These are phyloP conservation scores for Eulemur albifrons DNA, from an alignment of 2,797 vertebrate species.

Conservation along the genomic window DNA sequence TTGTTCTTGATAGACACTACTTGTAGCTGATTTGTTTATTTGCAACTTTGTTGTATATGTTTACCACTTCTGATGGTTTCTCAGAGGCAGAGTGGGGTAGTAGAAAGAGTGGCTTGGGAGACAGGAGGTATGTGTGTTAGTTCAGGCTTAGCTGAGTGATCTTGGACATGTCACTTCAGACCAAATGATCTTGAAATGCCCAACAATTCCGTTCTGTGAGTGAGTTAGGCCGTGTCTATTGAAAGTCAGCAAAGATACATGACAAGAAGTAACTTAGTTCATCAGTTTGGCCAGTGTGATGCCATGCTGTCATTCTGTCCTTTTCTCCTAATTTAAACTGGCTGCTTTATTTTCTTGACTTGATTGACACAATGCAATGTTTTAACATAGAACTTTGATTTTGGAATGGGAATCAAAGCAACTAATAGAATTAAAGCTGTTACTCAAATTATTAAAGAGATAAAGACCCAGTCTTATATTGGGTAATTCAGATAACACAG, in stretches of 20 bases:
- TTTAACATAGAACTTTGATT: background rate
- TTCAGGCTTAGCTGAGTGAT: background rate
- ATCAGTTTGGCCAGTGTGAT: background rate
- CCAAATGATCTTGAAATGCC: background rate
- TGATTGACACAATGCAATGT: background rate
- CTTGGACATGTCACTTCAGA: background rate
- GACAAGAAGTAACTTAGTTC: background rate
- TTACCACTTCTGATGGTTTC: background rate
- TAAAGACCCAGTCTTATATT: background rate
- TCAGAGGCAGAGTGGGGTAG: background rate
- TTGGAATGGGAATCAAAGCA: background rate
- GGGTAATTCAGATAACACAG: background rate
- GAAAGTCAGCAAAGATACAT: background rate
- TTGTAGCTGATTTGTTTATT: constrained; percentile 28
- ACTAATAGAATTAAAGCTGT: constrained; percentile 14
- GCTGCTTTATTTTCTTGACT: constrained; percentile 30
- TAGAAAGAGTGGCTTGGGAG: background rate
- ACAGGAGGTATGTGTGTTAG: background rate
- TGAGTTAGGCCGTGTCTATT: background rate
- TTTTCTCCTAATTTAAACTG: background rate
- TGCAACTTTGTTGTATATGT: background rate
- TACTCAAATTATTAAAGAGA: background rate
- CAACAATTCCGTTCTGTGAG: background rate
- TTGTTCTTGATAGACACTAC: background rate
- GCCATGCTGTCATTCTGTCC: background rate